Evolutionary conservation across 1,140 invertebrate genomes (phyloP).

Genomic region (Lordiphosa collinella): DNA sequence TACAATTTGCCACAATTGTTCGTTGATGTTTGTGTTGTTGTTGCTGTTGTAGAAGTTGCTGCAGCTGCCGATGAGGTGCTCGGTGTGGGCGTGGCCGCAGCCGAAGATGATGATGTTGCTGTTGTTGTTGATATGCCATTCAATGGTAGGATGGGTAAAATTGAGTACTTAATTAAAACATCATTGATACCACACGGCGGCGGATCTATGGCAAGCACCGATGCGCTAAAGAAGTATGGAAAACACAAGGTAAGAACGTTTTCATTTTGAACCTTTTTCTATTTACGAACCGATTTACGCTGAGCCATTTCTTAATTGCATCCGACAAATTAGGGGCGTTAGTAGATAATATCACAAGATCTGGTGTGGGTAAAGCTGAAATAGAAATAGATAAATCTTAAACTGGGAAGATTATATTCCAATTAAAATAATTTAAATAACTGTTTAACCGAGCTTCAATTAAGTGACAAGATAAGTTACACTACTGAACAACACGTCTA

Average conservation of each 20-base stretch:
- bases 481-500: too few relatives aligned
- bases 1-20: conserved; percentile 87
- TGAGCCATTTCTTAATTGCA: conserved; percentile 83
- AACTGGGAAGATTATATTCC: too few relatives aligned
- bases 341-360: conserved; percentile 78
- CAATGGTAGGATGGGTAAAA: conserved; percentile 88
- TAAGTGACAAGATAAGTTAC: too few relatives aligned
- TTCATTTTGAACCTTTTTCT: background rate
- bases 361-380: conserved; percentile 67
- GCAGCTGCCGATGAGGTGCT: conserved; percentile 44
- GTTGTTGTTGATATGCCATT: conserved; percentile 78
- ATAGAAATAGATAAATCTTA: too few relatives aligned
- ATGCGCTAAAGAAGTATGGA: conserved; percentile 81
- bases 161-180: conserved; percentile 86
- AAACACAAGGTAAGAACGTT: background rate
- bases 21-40: conserved; percentile 80
- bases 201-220: conserved; percentile 90
- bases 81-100: conserved; percentile 32
- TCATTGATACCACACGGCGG: conserved; percentile 85
- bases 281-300: conserved; percentile 80
- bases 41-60: conserved; percentile 4
- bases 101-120: conserved; percentile 32
- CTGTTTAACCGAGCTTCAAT: too few relatives aligned
- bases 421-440: too few relatives aligned
- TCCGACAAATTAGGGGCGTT: conserved; percentile 63